Percentiles rank a stretch among this genome's conserved stretches.
These are phyloP conservation scores for Fopius arisanus DNA, from an alignment of 1,140 invertebrate genomes.

Conservation along the genomic window DNA sequence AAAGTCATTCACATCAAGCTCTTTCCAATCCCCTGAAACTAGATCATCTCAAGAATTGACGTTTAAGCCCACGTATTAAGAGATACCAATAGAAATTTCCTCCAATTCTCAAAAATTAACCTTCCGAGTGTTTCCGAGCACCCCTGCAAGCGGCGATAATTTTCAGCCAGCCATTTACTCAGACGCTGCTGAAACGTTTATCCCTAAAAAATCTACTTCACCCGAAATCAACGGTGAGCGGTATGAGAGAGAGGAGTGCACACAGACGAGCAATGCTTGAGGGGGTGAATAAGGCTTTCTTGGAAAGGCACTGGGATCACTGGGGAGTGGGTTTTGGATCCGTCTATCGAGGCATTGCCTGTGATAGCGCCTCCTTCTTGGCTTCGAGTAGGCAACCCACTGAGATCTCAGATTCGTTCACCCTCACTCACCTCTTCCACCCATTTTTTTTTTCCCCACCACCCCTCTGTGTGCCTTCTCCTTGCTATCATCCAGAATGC, in stretches of 20 bases:
- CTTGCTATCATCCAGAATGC: constrained; percentile 13
- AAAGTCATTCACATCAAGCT: background rate
- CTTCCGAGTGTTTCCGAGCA: background rate
- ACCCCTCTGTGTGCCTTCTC: background rate
- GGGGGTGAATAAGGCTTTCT: constrained; percentile 17
- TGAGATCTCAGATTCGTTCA: background rate
- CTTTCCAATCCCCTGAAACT: background rate
- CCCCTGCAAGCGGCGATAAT: background rate
- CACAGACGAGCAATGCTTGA: background rate
- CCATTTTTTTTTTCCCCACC: background rate
- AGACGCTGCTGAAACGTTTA: background rate
- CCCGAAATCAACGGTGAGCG: background rate
- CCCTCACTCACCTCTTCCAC: background rate
- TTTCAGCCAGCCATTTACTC: background rate
- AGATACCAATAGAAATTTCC: background rate
- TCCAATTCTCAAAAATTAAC: background rate
- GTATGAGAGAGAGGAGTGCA: background rate
- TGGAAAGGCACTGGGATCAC: constrained; percentile 6
- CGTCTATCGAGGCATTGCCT: constrained; percentile 17
- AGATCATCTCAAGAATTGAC: background rate
- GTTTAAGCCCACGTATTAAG: background rate
- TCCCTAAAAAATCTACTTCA: background rate
- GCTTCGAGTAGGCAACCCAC: constrained; percentile 12
- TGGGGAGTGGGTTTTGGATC: constrained; percentile 10
- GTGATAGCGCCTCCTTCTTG: constrained; percentile 3